A percentile compares a stretch with the other conserved stretches of the same genome.
phyloP scores from a whole-genome alignment of 2,797 vertebrate species.

The Gadopsis bispinosus region DNA sequence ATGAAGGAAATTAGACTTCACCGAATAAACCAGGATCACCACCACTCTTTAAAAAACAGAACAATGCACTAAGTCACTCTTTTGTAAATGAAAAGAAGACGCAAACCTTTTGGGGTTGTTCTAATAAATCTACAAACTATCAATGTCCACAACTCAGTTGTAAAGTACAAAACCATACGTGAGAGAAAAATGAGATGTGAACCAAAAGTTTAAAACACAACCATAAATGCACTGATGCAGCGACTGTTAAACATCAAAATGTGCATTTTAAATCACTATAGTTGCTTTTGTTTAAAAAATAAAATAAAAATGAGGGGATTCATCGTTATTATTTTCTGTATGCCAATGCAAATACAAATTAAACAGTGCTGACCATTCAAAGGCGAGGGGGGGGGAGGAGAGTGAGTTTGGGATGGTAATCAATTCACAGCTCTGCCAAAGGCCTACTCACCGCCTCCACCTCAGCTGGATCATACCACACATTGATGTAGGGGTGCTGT shows the following conservation, averaged over 20 bases:
- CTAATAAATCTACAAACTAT: background rate
- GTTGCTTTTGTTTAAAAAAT: background rate
- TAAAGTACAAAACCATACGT: constrained; percentile 41
- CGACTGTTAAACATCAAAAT: background rate
- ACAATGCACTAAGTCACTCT: constrained; percentile 26
- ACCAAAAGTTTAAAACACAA: constrained; percentile 39
- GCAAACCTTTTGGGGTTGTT: constrained; percentile 11
- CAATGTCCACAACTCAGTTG: background rate
- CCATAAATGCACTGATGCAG: constrained; percentile 50
- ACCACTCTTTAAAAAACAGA: constrained; percentile 34
- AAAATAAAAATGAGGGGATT: constrained; percentile 6
- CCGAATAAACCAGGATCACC: constrained; percentile 50
- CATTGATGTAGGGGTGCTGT: constrained; percentile 99
- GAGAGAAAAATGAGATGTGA: constrained; percentile 58
- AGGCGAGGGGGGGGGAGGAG: constrained; percentile 33
- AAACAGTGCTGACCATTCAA: constrained; percentile 52
- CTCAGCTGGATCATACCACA: constrained; percentile 99
- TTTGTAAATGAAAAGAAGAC: constrained; percentile 11
- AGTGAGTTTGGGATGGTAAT: constrained; percentile 38
- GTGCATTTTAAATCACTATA: background rate
- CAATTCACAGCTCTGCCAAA: constrained; percentile 52
- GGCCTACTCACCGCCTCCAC: constrained; percentile 95
- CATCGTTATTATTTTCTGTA: background rate
- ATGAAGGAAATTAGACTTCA: constrained; percentile 66
- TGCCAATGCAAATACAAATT: constrained; percentile 2